phyloP scores from a whole-genome alignment of 2,113 vertebrate genomes.

The Tetraodon nigroviridis region DNA sequence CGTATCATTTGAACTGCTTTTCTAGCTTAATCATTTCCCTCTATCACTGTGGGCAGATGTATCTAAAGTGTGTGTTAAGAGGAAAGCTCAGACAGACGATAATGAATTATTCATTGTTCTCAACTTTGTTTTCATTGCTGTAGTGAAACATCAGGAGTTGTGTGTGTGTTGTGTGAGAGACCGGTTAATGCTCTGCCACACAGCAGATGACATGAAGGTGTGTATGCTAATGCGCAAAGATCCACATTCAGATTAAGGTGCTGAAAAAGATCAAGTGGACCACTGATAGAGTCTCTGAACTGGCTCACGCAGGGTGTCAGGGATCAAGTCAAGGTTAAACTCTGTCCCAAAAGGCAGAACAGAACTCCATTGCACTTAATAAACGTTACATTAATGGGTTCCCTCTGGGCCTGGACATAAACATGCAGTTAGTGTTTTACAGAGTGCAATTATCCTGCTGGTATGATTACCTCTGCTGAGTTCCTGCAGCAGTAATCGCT shows the following conservation, averaged over 20 bases:
- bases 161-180: constrained; percentile 15
- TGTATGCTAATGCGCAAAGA: too few species aligned
- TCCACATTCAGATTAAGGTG: too few species aligned
- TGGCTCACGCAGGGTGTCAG: constrained; percentile 18
- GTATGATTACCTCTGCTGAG: constrained; percentile 64
- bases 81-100: constrained; percentile 8
- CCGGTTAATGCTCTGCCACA: constrained; percentile 20
- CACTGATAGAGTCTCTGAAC: constrained; percentile 33
- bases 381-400: constrained; percentile 74
- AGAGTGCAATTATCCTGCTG: constrained; percentile 66
- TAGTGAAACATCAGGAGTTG: constrained; percentile 15
- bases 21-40: constrained; percentile 50
- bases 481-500: constrained; percentile 58
- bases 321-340: constrained; percentile 58
- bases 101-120: constrained; percentile 36
- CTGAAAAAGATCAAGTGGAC: too few species aligned
- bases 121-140: constrained; percentile 26
- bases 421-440: constrained; percentile 70
- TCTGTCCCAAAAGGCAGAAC: constrained; percentile 55
- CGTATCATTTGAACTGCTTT: constrained; percentile 41
- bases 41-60: constrained; percentile 18
- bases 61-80: neutral
- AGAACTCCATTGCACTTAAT: constrained; percentile 68
- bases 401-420: constrained; percentile 67
- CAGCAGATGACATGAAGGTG: constrained; percentile 25